A percentile compares a stretch with the other conserved stretches of the same genome.
Conservation (phyloP, 2,888 invertebrate genomes). For the Lasius platythorax region DNA sequence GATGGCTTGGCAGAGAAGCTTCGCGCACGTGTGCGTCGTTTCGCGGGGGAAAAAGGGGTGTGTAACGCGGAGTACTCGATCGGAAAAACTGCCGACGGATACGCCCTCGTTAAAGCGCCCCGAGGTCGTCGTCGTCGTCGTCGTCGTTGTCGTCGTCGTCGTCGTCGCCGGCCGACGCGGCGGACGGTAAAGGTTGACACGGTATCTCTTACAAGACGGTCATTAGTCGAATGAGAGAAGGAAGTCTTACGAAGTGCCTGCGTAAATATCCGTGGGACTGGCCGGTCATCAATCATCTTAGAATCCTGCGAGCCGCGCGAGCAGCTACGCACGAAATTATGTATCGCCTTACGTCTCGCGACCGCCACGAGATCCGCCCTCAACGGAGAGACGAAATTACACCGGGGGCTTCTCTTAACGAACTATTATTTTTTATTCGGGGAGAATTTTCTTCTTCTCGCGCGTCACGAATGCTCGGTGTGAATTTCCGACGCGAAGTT, state of each 20-base stretch:
- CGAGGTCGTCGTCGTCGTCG: slow-evolving; percentile 55
- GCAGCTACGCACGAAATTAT: slow-evolving; percentile 77
- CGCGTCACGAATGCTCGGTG: background rate
- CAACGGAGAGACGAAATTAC: slow-evolving; percentile 44
- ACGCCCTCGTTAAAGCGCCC: slow-evolving; percentile 68
- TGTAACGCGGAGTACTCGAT: slow-evolving; percentile 43
- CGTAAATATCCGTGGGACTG: slow-evolving; percentile 79
- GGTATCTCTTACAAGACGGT: slow-evolving; percentile 81
- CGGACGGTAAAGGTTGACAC: slow-evolving; percentile 75
- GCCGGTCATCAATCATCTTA: slow-evolving; percentile 83
- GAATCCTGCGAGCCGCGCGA: slow-evolving; percentile 58
- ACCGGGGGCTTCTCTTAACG: slow-evolving; percentile 22
- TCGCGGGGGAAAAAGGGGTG: slow-evolving; percentile 52
- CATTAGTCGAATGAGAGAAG: slow-evolving; percentile 82
- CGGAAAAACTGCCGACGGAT: slow-evolving; percentile 60
- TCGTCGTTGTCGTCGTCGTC: slow-evolving; percentile 16
- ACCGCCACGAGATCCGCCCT: slow-evolving; percentile 53
- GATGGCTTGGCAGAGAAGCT: slow-evolving; percentile 25
- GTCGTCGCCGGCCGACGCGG: slow-evolving; percentile 17
- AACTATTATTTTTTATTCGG: slow-evolving; percentile 31
- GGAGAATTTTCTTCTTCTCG: background rate
- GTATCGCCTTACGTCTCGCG: slow-evolving; percentile 73
- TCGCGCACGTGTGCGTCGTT: slow-evolving; percentile 48
- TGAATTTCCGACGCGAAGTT: background rate
- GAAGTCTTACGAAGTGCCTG: slow-evolving; percentile 76